These are phyloP conservation scores for Brachyrhaphis roseni DNA, from an alignment of 2,797 vertebrate species.

Conservation along the genomic window DNA sequence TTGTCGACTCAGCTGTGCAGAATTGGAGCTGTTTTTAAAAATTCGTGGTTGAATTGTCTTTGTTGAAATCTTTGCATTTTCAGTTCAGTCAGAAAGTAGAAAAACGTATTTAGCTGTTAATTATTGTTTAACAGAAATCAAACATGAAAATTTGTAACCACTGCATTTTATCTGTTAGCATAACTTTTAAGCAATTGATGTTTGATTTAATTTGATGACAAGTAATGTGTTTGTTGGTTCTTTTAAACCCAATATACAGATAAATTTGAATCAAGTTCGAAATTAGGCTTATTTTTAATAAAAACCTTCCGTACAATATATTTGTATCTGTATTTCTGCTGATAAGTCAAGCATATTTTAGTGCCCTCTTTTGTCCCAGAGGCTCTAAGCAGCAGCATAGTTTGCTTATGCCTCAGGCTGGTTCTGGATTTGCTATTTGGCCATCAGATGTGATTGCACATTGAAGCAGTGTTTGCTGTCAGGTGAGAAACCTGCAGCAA, in stretches of 20 bases:
- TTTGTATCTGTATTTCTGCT: neutral
- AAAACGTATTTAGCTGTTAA: too few species aligned
- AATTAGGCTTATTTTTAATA: neutral
- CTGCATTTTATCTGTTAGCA: neutral
- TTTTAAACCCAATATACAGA: neutral
- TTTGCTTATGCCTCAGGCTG: neutral
- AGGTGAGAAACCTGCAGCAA: slow-evolving; percentile 52
- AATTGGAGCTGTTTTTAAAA: neutral
- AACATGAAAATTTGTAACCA: neutral
- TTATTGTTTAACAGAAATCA: neutral
- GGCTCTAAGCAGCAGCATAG: neutral
- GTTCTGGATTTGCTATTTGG: slow-evolving; percentile 31
- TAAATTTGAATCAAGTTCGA: neutral
- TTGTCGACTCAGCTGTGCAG: neutral
- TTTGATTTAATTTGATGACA: neutral
- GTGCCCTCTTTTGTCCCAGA: neutral
- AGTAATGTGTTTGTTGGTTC: neutral
- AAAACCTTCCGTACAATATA: neutral
- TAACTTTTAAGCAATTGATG: neutral
- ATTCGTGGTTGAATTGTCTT: neutral
- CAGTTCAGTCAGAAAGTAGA: too few species aligned
- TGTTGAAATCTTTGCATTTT: neutral
- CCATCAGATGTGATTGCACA: slow-evolving; percentile 40
- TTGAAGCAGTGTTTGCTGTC: slow-evolving; percentile 50
- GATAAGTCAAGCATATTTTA: neutral